Conservation (phyloP, 2,113 vertebrate genomes). For the Podarcis raffonei region DNA sequence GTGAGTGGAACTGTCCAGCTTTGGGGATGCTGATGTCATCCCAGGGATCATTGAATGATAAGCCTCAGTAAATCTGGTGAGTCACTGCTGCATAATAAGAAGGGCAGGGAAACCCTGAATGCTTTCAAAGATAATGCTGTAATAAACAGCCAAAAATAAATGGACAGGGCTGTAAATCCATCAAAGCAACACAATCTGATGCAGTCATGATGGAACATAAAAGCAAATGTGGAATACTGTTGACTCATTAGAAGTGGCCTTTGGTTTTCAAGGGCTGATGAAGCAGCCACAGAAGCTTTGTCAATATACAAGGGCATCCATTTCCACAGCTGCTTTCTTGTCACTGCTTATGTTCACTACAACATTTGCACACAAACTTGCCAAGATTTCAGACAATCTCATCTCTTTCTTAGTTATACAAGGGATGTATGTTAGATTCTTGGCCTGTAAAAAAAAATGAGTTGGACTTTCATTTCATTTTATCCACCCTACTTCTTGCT, state of each 20-base stretch:
- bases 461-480: neutral
- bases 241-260: constrained; percentile 5
- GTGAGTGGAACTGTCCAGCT: constrained; percentile 48
- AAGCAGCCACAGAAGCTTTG: neutral
- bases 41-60: constrained; percentile 26
- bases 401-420: neutral
- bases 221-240: neutral
- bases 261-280: neutral
- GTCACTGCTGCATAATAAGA: neutral
- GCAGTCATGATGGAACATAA: neutral
- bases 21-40: constrained; percentile 45
- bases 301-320: neutral
- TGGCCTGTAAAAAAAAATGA: neutral
- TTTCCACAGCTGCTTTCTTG: neutral
- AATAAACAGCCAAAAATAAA: constrained; percentile 33
- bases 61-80: constrained; percentile 23
- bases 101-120: neutral
- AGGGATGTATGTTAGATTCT: neutral
- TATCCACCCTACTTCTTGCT: neutral
- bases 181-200: neutral
- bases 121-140: constrained; percentile 22
- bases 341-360: neutral
- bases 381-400: neutral
- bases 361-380: neutral
- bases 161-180: rapidly evolving